phyloP scores from a whole-genome alignment of 2,888 invertebrate species.

The Smittia sp. region DNA sequence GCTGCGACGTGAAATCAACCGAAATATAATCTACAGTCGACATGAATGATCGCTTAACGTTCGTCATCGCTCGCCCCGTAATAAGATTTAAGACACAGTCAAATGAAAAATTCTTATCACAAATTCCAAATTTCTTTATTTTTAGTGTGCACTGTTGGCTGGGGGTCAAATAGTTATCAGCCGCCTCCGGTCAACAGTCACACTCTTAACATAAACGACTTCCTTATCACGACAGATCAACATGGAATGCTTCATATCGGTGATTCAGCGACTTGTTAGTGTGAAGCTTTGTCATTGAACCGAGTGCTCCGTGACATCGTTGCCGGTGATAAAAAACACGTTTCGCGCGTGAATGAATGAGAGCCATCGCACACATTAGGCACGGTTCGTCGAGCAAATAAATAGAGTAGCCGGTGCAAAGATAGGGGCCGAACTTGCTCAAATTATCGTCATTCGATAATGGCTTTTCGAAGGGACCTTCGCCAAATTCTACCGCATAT shows the following conservation, averaged over 20 bases:
- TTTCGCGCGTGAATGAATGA: constrained; percentile 83
- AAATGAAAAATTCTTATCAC: background rate
- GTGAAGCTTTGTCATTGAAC: constrained; percentile 72
- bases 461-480: constrained; percentile 46
- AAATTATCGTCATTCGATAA: constrained; percentile 48
- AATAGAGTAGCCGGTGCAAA: constrained; percentile 84
- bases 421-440: constrained; percentile 62
- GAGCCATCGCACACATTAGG: constrained; percentile 92
- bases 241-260: constrained; percentile 78
- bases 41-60: no score
- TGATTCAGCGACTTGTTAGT: constrained; percentile 79
- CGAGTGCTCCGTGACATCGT: constrained; percentile 67
- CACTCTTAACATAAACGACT: background rate
- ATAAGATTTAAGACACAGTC: background rate
- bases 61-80: no score
- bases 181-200: background rate
- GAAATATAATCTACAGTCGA: no score
- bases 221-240: constrained; percentile 5
- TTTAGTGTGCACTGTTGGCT: background rate
- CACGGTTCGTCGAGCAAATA: constrained; percentile 87
- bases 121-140: constrained; percentile 13
- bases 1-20: background rate
- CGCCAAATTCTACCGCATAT: constrained; percentile 55
- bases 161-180: background rate
- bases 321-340: constrained; percentile 73